Evolutionary conservation across 1,140 invertebrate species (phyloP), one percentile per base, ranked within the genome.

Genomic region (Achroia grisella): DNA sequence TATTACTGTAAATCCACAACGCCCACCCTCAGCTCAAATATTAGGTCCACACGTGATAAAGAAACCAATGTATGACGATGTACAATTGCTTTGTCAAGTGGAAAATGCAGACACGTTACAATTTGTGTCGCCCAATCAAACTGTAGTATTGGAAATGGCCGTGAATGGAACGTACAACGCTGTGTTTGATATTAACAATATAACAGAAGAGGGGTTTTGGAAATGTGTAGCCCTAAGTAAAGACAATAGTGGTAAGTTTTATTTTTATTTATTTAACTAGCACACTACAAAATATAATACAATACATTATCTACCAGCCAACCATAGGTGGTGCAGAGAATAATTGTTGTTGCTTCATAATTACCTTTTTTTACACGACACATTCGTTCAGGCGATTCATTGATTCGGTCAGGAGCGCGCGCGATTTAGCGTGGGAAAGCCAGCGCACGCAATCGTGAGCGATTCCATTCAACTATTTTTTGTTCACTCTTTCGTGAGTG

Each of bases 31-130:
- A 28, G 75, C 66, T 0, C 70, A 74, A 50, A 79, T 83, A 28
- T 41, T 77, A 6, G 74, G 79, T 3, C 65, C 69, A 0, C 76
- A 79, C 37, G 51, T 41, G 5, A 37, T 79, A n/a, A 55, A 52
- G 0, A 63, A 46, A 44, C 53, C 10, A 0, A 48, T 60, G 2
- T 33, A 80, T 37, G 35, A 63, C 0, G 46, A 64, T 23, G 30
- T 65, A 14, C 68, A 78, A 44, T 45, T 78, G 0, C 46, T 61
- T 0, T 82, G 78, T 50, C 52, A 59, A 1, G 65, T 75, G 3
- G 67, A 80, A 13, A 69, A 75, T 12, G 62, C 69, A 10, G 37
- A 52, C 8, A 34, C 13, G 4, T 39, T 75, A 1, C 52, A 61
- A 11, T 82, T 75, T 75, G 4, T 59, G 0, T 49, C 58, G 5